Base-by-base conservation (phyloP, 2,888 invertebrate species). In the Meliscaeva auricollis region DNA sequence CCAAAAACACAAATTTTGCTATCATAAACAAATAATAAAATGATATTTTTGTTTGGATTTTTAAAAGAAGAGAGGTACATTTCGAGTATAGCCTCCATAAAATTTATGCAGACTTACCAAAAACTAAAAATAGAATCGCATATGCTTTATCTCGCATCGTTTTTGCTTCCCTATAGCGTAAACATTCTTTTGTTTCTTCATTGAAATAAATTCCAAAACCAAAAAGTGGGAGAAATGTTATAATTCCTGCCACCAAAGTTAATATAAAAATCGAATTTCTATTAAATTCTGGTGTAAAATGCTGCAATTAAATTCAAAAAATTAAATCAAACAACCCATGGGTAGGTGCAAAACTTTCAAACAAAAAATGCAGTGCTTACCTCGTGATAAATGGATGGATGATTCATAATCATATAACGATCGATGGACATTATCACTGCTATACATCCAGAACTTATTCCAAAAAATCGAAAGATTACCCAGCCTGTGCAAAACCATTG, bases 391-490 rank as follows among this genome's bases (percentile, higher is more conserved):
- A 96, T 93, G 92, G 97, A 97, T 32, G 97, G 97, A 88, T 96
- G 94, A 9, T 97, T 97, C 88, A 97, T 94, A 22, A 97, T 97
- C 89, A 97, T 93, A 95, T 96, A 97, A 87, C 97, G 93, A 92
- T 97, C 97, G 41, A 95, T 94, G 8, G 97, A 97, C 97, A 97
- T 97, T 73, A 97, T 96, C 89, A 96, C 95, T 26, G 97, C 97
- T 88, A 97, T 96, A 92, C 96, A 96, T 50, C 97, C 97, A 88
- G 97, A 97, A 89, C 96, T 96, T 76, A 97, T 93, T 62, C 97
- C 97, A 92, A 97, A 97, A 88, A 96, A 95, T 77, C 97, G 94
- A 92, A 96, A 94, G 68, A 96, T 93, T 7, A 97, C 96, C 87
- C 96, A 89, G 2, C 89, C 89, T 41, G 89, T 87, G 75, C 92